Base-by-base conservation (phyloP, 2,113 vertebrate genomes). In the Bettongia penicillata region DNA sequence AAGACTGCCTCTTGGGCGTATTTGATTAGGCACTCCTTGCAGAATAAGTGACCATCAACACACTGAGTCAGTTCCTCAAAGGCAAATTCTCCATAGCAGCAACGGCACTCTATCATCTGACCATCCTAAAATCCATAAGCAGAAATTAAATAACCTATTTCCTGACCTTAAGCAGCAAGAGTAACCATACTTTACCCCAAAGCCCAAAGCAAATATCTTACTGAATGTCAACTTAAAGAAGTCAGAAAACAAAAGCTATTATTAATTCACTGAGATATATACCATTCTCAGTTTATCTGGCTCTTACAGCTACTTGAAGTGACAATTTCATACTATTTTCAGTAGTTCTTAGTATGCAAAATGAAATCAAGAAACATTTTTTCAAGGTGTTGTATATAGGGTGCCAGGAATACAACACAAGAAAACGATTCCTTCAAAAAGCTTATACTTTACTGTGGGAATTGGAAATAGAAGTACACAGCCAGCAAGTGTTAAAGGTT, bases 11-110 rank as follows among this genome's bases (percentile, higher is more conserved):
- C 99, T 98, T 99, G 99, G 97, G 99, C 99, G 0, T 99, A 99
- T 98, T 99, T 99, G 97, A 99, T 99, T 96, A 99, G 99, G 98
- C 99, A 99, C 97, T 99, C 99, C 98, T 99, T 99, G 98, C 99
- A 99, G 98, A 99, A 99, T 92, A 99, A 99, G 98, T 99, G 99
- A 91, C 99, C 99, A 48, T 99, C 99, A 0, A 99, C 99, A 94
- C 99, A 99, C 97, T 99, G 99, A 0, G 99, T 99, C 98, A 99
- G 99, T 97, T 99, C 99, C 97, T 99, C 99, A 3, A 99, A 99
- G 0, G 99, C 99, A 96, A 99, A 99, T 93, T 99, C 99, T 52
- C 99, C 99, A 0, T 99, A 99, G 98, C 99, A 99, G 92, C 99
- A 99, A 95, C 99, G 99, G 31, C 99, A 99, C 97, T 99, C 99